These are phyloP conservation scores for Drosophila sproati DNA, from an alignment of 1,140 invertebrate species.

Conservation along the genomic window DNA sequence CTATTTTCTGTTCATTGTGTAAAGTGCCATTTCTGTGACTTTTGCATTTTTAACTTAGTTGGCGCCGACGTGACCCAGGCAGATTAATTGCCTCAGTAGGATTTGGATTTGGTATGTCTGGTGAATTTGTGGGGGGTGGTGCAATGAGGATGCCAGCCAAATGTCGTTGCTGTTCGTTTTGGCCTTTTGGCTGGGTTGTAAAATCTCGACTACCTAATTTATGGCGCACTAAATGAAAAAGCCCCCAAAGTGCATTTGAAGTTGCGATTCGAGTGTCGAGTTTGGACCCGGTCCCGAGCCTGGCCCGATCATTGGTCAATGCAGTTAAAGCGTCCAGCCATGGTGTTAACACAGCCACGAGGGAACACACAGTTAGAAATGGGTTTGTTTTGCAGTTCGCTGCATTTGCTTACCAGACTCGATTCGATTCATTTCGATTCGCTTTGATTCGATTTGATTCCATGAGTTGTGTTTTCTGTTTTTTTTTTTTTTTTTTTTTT, in stretches of 20 bases:
- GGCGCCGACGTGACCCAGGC: conserved; percentile 43
- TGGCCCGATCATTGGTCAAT: conserved; percentile 14
- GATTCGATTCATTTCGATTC: conserved; percentile 9
- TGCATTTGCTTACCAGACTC: conserved; percentile 45
- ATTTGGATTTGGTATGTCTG: conserved; percentile 28
- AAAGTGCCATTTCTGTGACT: conserved; percentile 11
- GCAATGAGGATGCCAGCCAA: conserved; percentile 4
- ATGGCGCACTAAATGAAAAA: conserved; percentile 66
- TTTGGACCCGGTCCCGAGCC: background rate
- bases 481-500: background rate
- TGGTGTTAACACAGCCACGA: conserved; percentile 44
- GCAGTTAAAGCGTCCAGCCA: conserved; percentile 51
- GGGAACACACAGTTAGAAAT: background rate
- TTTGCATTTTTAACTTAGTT: conserved; percentile 45
- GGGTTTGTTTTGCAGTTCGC: conserved; percentile 45
- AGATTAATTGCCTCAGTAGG: conserved; percentile 59
- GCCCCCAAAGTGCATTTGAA: conserved; percentile 63
- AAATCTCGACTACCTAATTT: conserved; percentile 60
- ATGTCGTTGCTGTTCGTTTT: conserved; percentile 35
- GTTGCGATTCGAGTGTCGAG: conserved; percentile 43
- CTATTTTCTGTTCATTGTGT: background rate
- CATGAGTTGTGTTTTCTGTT: conserved; percentile 6
- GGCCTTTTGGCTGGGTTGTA: conserved; percentile 28
- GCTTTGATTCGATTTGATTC: conserved; percentile 19
- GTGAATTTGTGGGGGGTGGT: background rate